A percentile compares a stretch with the other conserved stretches of the same genome.
phyloP scores from a whole-genome alignment of 1,140 invertebrate genomes.

The Acromyrmex charruanus region DNA sequence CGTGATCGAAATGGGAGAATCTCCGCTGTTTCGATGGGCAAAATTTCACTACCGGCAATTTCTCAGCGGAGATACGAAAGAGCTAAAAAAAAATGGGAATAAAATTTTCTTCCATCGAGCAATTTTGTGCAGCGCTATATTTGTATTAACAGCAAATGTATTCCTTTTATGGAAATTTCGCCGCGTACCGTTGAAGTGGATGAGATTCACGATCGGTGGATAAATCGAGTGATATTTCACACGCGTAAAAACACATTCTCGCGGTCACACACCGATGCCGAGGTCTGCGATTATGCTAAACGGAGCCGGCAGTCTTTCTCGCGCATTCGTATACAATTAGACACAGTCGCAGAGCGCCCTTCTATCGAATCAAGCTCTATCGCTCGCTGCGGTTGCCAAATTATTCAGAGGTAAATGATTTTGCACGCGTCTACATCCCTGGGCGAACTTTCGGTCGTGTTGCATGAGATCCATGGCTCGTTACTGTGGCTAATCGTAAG shows the following conservation, averaged over 20 bases:
- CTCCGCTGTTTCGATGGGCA: not conserved
- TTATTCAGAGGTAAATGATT: not conserved
- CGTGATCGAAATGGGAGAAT: not conserved
- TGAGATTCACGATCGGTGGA: not conserved
- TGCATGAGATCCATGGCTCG: conserved; percentile 47
- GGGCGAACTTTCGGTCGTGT: not conserved
- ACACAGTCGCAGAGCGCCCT: conserved; percentile 20
- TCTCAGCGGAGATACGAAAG: not conserved
- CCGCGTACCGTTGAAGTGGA: not conserved
- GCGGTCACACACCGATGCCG: conserved; percentile 28
- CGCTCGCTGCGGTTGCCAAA: not conserved
- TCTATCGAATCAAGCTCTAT: not conserved
- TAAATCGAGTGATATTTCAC: conserved; percentile 26
- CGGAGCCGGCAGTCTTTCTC: conserved; percentile 71
- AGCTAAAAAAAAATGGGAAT: not conserved
- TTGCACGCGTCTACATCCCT: conserved; percentile 20
- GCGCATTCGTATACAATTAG: conserved; percentile 57
- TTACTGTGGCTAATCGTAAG: conserved; percentile 58
- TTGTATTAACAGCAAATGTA: conserved; percentile 1
- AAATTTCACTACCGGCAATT: not conserved
- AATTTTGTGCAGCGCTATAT: not conserved
- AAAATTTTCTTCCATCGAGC: not conserved
- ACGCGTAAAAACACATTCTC: conserved; percentile 26
- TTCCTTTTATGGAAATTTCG: not conserved
- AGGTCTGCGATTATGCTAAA: conserved; percentile 28